Conservation (phyloP, 2,113 vertebrate genomes). For the Trinectes maculatus region DNA sequence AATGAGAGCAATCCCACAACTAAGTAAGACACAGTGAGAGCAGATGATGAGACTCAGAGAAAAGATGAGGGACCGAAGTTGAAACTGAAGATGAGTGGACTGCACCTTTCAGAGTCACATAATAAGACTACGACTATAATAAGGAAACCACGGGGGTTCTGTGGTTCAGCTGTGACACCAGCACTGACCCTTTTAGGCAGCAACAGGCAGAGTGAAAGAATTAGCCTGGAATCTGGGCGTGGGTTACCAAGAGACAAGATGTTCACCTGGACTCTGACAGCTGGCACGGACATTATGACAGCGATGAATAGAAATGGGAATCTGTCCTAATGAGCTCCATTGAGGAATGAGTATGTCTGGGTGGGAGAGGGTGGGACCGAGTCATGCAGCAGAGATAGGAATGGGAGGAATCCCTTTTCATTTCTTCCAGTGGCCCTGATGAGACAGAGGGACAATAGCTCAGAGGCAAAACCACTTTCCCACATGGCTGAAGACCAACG, state of each 20-base stretch:
- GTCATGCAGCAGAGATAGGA: constrained; percentile 28
- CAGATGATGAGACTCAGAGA: not conserved
- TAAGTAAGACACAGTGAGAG: not conserved
- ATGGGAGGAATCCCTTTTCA: constrained; percentile 26
- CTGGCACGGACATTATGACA: constrained; percentile 1
- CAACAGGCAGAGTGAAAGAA: constrained; percentile 9
- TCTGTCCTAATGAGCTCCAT: constrained; percentile 20
- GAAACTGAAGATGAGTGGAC: not conserved
- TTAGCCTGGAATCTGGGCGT: constrained; percentile 1
- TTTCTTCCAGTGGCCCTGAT: constrained; percentile 24
- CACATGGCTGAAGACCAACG: constrained; percentile 37
- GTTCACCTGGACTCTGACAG: constrained; percentile 38
- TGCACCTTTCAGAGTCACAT: constrained; percentile 55
- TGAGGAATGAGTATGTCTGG: not conserved
- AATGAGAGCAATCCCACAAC: not conserved
- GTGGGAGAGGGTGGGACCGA: not conserved
- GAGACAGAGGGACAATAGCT: constrained; percentile 49
- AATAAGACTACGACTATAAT: too few relatives aligned
- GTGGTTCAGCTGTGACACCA: constrained; percentile 26
- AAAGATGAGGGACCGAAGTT: constrained; percentile 7
- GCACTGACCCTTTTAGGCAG: constrained; percentile 19
- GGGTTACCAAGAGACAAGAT: constrained; percentile 13
- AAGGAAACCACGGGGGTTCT: constrained; percentile 50
- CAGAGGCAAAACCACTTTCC: constrained; percentile 12
- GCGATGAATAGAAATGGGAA: constrained; percentile 24